phyloP scores from a whole-genome alignment of 2,113 vertebrate species.

The Melanostigma gelatinosum region DNA sequence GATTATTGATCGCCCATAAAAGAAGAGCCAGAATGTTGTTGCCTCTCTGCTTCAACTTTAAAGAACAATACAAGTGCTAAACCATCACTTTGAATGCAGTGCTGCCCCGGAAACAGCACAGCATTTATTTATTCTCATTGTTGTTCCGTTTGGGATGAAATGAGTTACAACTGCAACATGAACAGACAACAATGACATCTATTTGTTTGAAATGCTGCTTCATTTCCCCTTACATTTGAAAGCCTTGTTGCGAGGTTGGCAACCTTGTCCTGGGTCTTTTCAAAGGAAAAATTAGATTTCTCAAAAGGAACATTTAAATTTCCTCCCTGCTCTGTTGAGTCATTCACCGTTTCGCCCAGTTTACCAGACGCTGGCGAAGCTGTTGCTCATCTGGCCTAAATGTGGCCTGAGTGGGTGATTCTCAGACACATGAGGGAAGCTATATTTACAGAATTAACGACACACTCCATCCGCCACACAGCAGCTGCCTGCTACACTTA shows the following conservation, averaged over 20 bases:
- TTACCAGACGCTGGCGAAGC: slow-evolving; percentile 58
- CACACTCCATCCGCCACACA: slow-evolving; percentile 68
- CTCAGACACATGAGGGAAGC: slow-evolving; percentile 75
- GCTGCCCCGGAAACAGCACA: slow-evolving; percentile 52
- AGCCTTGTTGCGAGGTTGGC: slow-evolving; percentile 47
- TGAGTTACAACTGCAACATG: slow-evolving; percentile 67
- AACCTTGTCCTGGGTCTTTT: slow-evolving; percentile 38
- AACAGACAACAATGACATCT: slow-evolving; percentile 62
- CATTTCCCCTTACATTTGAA: slow-evolving; percentile 60
- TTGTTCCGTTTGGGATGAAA: slow-evolving; percentile 59
- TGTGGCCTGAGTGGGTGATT: slow-evolving; percentile 78
- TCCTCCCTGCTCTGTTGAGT: slow-evolving; percentile 42
- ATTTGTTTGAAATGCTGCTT: slow-evolving; percentile 54
- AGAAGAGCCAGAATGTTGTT: slow-evolving; percentile 76
- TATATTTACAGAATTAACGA: slow-evolving; percentile 83
- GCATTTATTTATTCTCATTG: slow-evolving; percentile 59
- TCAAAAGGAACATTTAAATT: slow-evolving; percentile 48
- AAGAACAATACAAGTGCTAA: slow-evolving; percentile 80
- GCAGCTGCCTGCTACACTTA: slow-evolving; percentile 82
- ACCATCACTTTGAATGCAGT: slow-evolving; percentile 77
- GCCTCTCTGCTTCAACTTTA: slow-evolving; percentile 67
- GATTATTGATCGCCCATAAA: slow-evolving; percentile 80
- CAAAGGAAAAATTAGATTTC: slow-evolving; percentile 47
- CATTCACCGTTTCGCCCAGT: slow-evolving; percentile 51
- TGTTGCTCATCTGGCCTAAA: slow-evolving; percentile 73